A percentile compares a stretch with the other conserved stretches of the same genome.
These are phyloP conservation scores for Cyprinodon tularosa DNA, from an alignment of 2,113 vertebrate species.

Conservation along the genomic window DNA sequence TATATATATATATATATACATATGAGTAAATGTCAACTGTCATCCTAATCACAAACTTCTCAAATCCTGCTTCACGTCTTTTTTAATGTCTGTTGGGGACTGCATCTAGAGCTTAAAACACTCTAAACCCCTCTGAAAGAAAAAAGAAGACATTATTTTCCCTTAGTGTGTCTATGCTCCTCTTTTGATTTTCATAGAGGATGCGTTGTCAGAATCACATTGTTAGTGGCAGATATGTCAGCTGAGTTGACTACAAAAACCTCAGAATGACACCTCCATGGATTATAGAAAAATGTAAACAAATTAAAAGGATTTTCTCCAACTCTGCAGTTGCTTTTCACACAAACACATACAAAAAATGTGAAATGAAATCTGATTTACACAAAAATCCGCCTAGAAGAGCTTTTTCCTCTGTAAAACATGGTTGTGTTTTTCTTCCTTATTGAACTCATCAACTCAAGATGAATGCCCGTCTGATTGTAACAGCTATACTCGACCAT, in stretches of 20 bases:
- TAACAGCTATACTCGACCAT: slow-evolving; percentile 13
- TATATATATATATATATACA: no score
- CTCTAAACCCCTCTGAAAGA: slow-evolving; percentile 56
- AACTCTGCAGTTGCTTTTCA: background rate
- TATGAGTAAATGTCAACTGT: background rate
- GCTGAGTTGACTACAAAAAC: slow-evolving; percentile 38
- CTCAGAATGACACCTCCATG: slow-evolving; percentile 51
- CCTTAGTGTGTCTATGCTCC: slow-evolving; percentile 55
- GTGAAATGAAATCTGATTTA: slow-evolving; percentile 18
- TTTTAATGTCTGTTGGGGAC: slow-evolving; percentile 48
- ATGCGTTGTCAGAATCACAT: slow-evolving; percentile 67
- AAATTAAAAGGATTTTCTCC: slow-evolving; percentile 52
- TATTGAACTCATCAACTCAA: slow-evolving; percentile 58
- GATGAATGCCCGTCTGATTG: slow-evolving; percentile 36
- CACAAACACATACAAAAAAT: background rate
- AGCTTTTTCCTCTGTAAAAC: slow-evolving; percentile 10
- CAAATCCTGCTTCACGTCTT: slow-evolving; percentile 32
- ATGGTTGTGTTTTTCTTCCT: slow-evolving; percentile 4
- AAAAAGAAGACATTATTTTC: slow-evolving; percentile 63
- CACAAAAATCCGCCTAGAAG: slow-evolving; percentile 4
- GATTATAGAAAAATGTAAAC: slow-evolving; percentile 39
- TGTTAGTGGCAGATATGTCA: slow-evolving; percentile 34
- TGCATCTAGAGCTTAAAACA: slow-evolving; percentile 36
- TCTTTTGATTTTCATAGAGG: slow-evolving; percentile 58
- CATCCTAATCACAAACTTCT: slow-evolving; percentile 38